A percentile compares a stretch with the other conserved stretches of the same genome.
Conservation (phyloP, 2,888 invertebrate genomes). For the Eretmocerus hayati region DNA sequence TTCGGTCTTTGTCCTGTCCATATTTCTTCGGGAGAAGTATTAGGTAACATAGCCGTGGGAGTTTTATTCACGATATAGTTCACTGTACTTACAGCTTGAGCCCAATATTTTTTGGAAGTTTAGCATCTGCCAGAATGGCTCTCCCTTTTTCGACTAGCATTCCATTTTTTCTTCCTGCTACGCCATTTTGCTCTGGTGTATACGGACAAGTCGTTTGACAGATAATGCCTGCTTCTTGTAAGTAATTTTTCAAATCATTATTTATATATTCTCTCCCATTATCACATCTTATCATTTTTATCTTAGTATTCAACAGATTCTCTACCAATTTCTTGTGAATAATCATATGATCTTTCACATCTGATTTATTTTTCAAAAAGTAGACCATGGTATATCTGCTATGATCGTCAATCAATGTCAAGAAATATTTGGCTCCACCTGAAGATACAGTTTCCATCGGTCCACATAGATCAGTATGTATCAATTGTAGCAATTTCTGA, state of each 20-base stretch:
- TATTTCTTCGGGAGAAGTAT: not conserved
- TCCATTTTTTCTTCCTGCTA: not conserved
- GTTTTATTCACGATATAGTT: not conserved
- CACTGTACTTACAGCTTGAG: not conserved
- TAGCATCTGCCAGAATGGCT: not conserved
- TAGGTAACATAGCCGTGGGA: not conserved
- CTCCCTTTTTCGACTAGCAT: not conserved
- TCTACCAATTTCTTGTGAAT: not conserved
- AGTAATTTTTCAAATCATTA: not conserved
- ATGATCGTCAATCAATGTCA: not conserved
- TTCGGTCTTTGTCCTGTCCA: conserved; percentile 1
- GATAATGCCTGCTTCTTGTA: not conserved
- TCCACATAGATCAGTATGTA: not conserved
- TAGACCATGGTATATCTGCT: not conserved
- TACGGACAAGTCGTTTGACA: not conserved
- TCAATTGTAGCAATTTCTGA: not conserved
- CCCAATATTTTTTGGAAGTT: not conserved
- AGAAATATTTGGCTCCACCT: not conserved
- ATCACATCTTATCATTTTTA: not conserved
- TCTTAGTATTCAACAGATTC: not conserved
- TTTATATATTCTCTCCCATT: not conserved
- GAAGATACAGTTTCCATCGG: not conserved
- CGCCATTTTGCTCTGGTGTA: not conserved
- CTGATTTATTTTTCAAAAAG: not conserved
- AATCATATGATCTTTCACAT: not conserved